These are phyloP conservation scores for Ellobium chinense DNA, from an alignment of 2,888 invertebrate genomes.

Conservation along the genomic window DNA sequence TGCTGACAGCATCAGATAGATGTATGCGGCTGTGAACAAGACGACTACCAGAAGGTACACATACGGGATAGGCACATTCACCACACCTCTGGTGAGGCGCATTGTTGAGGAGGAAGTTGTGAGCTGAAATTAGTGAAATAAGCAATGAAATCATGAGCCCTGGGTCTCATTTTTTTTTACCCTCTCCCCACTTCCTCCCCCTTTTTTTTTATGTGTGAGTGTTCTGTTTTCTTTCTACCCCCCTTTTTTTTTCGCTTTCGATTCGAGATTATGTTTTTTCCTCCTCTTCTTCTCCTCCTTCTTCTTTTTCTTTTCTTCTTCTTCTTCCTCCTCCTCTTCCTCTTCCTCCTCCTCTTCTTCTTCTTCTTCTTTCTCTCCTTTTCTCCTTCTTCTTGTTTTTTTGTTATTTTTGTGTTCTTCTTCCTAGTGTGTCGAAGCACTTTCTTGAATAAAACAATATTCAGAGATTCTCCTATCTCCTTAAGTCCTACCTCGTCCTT, in stretches of 20 bases:
- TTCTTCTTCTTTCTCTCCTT: not conserved
- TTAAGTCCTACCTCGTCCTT: not conserved
- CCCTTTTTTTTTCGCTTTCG: not conserved
- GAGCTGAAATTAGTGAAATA: not conserved
- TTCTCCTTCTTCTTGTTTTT: not conserved
- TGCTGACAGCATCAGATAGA: not conserved
- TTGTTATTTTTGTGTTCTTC: not conserved
- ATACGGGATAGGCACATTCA: conserved; percentile 1
- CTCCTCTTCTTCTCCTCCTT: not conserved
- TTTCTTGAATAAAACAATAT: no score
- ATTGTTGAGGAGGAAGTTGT: not conserved
- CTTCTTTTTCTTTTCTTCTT: not conserved
- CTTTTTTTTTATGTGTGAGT: not conserved
- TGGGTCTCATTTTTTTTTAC: not conserved
- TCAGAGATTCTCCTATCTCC: not conserved
- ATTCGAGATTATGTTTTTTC: not conserved
- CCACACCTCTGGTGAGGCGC: conserved; percentile 16
- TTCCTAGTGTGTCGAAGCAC: no score
- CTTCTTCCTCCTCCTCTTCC: not conserved
- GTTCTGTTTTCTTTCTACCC: not conserved
- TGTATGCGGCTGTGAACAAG: not conserved
- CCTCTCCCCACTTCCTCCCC: not conserved
- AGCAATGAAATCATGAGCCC: not conserved
- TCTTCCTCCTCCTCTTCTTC: not conserved
- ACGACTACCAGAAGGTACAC: not conserved